These are phyloP conservation scores for Ammospiza nelsoni DNA, from an alignment of 2,113 vertebrate genomes.

Conservation along the genomic window DNA sequence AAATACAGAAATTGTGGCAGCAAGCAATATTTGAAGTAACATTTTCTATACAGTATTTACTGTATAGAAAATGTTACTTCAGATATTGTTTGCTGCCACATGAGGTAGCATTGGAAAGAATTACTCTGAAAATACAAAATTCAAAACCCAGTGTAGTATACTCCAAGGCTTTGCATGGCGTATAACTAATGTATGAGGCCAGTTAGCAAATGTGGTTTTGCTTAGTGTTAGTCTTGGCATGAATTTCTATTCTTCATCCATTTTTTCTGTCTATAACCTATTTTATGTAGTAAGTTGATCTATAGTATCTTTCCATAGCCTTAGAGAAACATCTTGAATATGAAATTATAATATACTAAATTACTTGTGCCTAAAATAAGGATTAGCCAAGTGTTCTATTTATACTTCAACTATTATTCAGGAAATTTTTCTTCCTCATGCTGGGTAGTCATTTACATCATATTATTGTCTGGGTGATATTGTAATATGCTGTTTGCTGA, in stretches of 20 bases:
- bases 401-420: background rate
- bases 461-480: background rate
- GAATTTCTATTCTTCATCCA: background rate
- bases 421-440: background rate
- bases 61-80: background rate
- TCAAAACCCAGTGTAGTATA: background rate
- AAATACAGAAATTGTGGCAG: background rate
- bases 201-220: background rate
- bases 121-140: background rate
- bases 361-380: background rate
- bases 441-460: background rate
- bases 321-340: background rate
- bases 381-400: background rate
- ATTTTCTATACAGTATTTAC: background rate
- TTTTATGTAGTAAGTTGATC: background rate
- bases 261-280: background rate
- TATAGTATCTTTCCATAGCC: background rate
- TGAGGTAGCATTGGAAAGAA: background rate
- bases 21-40: too few species aligned
- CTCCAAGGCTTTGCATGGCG: background rate
- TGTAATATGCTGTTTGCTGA: background rate
- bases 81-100: background rate
- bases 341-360: background rate
- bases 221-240: background rate
- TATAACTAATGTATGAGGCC: background rate